phyloP scores from a whole-genome alignment of 2,888 invertebrate genomes.

The Aleiodes alternator region DNA sequence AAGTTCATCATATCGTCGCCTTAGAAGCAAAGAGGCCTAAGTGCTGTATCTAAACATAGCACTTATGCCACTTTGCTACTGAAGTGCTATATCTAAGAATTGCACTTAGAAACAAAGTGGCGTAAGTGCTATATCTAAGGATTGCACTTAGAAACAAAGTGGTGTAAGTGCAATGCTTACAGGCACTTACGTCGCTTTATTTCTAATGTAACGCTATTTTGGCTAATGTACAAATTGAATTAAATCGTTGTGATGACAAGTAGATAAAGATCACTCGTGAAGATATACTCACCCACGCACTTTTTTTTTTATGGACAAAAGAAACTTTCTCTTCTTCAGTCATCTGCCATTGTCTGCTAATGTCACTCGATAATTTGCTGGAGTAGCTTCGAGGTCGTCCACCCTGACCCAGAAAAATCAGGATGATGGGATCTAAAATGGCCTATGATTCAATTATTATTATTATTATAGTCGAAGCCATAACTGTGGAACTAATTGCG shows the following conservation, averaged over 20 bases:
- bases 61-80: too few relatives aligned
- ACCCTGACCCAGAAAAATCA: conserved; percentile 16
- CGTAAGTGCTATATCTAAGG: too few relatives aligned
- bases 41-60: too few relatives aligned
- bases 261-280: conserved; percentile 8
- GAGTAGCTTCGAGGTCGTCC: conserved; percentile 11
- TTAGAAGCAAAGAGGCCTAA: too few relatives aligned
- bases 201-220: not conserved
- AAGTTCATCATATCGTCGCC: not conserved
- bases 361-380: conserved; percentile 6
- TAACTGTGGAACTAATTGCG: conserved; percentile 2
- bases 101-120: not conserved
- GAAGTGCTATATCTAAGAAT: too few relatives aligned
- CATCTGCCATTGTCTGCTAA: conserved; percentile 38
- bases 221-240: not conserved
- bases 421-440: too few relatives aligned
- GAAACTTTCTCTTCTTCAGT: conserved; percentile 21
- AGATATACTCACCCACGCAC: conserved; percentile 25
- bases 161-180: too few relatives aligned
- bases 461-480: too few relatives aligned
- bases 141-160: too few relatives aligned
- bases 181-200: too few relatives aligned
- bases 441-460: too few relatives aligned
- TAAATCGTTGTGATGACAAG: conserved; percentile 3
- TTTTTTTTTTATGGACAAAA: conserved; percentile 34